Evolutionary conservation across 2,888 invertebrate species (phyloP).

Genomic region (Nephrotoma guestfalica): DNA sequence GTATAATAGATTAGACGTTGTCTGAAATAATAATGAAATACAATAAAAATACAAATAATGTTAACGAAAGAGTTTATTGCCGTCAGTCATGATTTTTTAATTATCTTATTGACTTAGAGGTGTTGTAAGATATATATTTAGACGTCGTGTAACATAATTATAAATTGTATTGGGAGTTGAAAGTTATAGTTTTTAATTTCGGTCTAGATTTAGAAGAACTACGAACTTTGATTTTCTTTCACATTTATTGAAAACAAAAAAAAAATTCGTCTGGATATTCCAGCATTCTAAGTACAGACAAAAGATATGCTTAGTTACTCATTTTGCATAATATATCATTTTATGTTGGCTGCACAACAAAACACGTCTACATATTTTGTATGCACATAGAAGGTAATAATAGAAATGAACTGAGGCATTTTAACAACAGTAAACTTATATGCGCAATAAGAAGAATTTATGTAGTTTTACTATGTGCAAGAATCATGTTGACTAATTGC

Average conservation of each 20-base stretch:
- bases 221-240: neutral
- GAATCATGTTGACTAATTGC: neutral
- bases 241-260: neutral
- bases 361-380: neutral
- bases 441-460: neutral
- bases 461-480: neutral
- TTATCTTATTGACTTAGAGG: neutral
- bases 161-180: neutral
- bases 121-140: neutral
- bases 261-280: neutral
- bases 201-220: neutral
- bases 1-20: neutral
- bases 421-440: neutral
- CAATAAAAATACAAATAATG: neutral
- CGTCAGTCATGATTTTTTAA: neutral
- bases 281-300: neutral
- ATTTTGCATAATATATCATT: neutral
- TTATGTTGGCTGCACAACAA: neutral
- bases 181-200: neutral
- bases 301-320: neutral
- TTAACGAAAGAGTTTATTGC: neutral
- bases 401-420: neutral
- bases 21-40: neutral
- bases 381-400: neutral
- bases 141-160: neutral